Base-by-base conservation (phyloP, 2,797 vertebrate species). In the Lophius americanus region DNA sequence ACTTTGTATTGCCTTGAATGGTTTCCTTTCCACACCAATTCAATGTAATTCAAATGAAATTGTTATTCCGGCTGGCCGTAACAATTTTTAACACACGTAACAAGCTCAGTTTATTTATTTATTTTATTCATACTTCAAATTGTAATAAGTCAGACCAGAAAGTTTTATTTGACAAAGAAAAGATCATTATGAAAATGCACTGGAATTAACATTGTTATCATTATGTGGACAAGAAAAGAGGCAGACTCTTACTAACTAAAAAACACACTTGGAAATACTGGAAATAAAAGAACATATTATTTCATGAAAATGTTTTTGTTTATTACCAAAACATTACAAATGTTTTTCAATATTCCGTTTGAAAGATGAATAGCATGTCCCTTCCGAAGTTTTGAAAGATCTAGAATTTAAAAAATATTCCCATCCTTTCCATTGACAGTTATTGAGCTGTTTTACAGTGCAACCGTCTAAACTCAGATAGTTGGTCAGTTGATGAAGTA, bases 261-360 rank as follows among this genome's bases (percentile, higher is more conserved):
- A n/a, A 72, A 39, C 11, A 79, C 47, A 62, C 33, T 46, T 44
- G 58, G 4, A 63, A 12, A 7, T 47, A 43, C 6, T 63, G 62
- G 63, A 76, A 67, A 83, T 58, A 6, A 67, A 61, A 70, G 49
- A 82, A 68, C 55, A 69, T 82, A 23, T 75, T 85, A 84, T 85
- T 88, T 38, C 1, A 73, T 56, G 70, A 39, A 71, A 63, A 4
- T 43, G 13, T 53, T 69, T 75, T 68, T 61, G 4, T 64, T 43
- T 14, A 77, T 68, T 6, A 70, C 2, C 14, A 71, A 3, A 77
- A 9, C 64, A 62, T 52, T 73, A 59, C 35, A 74, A 68, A 76
- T 53, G 4, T 53, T 7, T 73, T 69, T 4, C 7, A 51, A 35
- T 57, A 47, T 44, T 44, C 37, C 37, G 23, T 74, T 5, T 71